Evolutionary conservation across 2,113 vertebrate species (phyloP), one percentile per base, ranked within the genome.

Genomic region (Andinoacara biseriatus): DNA sequence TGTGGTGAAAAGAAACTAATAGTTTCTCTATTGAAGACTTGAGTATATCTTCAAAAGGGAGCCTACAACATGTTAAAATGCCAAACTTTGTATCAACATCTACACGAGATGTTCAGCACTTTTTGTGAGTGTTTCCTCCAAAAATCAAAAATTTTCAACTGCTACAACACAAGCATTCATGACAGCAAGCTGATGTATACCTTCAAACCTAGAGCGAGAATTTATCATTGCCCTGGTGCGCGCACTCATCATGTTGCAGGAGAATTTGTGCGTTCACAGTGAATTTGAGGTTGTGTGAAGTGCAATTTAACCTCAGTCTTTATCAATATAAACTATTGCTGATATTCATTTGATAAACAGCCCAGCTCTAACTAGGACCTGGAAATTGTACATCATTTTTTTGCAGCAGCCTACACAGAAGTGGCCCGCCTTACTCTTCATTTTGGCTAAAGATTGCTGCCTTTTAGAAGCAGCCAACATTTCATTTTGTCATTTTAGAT

Each of bases 331-430:
- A 57, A 57, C n/a, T 22, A 22, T 22, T 22, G 54, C 7, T 4
- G 18, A 54, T 18, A 54, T 54, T 54, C 18, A 22, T 22, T 22
- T 57, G n/a, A 57, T 57, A 22, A 57, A 22, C n/a, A n/a, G 65
- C 43, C 60, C 60, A 62, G 31, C 60, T 38, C 20, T 72, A 69
- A 14, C 65, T 72, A 69, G 65, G 43, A 72, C 65, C 65, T 72
- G 6, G 43, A 7, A 72, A 31, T 72, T 72, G 52, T 52, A 72
- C 49, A 52, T 72, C 38, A n/a, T 72, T 29, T 69, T 31, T 72
- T 52, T 52, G 26, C 65, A 72, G 31, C 43, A 52, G 17, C 65
- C 29, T 49, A 1, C 26, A 72, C 26, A 52, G 46, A 52, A 31
- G 65, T 72, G 17, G 26, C 46, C 52, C 11, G 11, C 17, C 2